Percentiles rank a stretch among this genome's conserved stretches.
phyloP scores from a whole-genome alignment of 2,888 invertebrate species.

The Schizotus pectinicornis region DNA sequence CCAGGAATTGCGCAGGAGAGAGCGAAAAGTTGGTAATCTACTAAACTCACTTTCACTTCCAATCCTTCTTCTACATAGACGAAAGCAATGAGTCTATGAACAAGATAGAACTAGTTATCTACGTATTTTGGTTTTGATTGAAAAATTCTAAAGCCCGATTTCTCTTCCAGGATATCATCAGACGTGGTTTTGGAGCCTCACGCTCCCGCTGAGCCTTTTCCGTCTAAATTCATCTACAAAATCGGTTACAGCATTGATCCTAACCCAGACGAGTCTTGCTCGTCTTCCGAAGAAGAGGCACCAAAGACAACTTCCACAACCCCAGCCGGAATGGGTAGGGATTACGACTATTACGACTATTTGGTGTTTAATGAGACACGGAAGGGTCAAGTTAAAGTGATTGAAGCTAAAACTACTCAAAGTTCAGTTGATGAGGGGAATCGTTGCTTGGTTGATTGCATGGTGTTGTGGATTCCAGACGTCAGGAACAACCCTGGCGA shows the following conservation, averaged over 20 bases:
- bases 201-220: constrained; percentile 40
- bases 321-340: constrained; percentile 13
- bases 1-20: constrained; percentile 51
- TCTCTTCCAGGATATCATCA: constrained; percentile 39
- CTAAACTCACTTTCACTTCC: too few species aligned
- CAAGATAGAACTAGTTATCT: too few species aligned
- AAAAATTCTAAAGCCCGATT: too few species aligned
- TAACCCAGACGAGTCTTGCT: constrained; percentile 38
- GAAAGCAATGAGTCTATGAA: too few species aligned
- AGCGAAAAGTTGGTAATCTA: constrained; percentile 42
- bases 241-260: constrained; percentile 41
- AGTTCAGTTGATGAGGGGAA: constrained; percentile 9
- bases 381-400: constrained; percentile 27
- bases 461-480: constrained; percentile 49
- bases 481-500: constrained; percentile 48
- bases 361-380: constrained; percentile 32
- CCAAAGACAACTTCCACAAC: constrained; percentile 9
- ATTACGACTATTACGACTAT: constrained; percentile 38
- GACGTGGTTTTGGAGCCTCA: constrained; percentile 44
- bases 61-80: too few species aligned
- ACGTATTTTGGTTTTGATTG: too few species aligned
- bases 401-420: constrained; percentile 8
- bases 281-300: constrained; percentile 7
- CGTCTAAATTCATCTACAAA: constrained; percentile 46
- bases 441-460: constrained; percentile 43